phyloP scores from a whole-genome alignment of 1,140 invertebrate genomes.

The Oryctes rhinoceros region DNA sequence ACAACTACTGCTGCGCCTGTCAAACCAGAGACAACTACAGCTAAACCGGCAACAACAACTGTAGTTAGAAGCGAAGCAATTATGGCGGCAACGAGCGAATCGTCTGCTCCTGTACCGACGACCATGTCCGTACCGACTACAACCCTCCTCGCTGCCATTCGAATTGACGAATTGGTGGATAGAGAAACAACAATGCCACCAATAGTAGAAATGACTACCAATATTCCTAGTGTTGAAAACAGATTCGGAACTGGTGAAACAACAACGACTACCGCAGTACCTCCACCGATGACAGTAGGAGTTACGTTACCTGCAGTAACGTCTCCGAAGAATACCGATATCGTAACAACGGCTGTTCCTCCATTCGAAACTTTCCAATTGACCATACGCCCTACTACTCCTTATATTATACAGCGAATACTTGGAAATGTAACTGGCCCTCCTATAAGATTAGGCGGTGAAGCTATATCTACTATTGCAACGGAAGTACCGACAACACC shows the following conservation, averaged over 20 bases:
- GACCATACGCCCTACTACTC: constrained; percentile 41
- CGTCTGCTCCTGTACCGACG: neutral
- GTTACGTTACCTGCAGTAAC: constrained; percentile 29
- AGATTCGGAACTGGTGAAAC: constrained; percentile 31
- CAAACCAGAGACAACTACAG: neutral
- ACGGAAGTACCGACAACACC: constrained; percentile 43
- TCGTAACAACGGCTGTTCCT: constrained; percentile 4
- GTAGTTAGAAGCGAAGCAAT: too few species aligned
- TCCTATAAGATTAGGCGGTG: constrained; percentile 32
- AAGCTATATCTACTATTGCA: constrained; percentile 56
- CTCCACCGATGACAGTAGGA: constrained; percentile 41
- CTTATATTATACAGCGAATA: constrained; percentile 28
- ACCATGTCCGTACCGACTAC: constrained; percentile 42
- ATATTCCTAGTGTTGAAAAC: neutral
- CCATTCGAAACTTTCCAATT: constrained; percentile 21
- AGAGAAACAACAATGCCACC: neutral
- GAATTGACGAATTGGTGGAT: neutral
- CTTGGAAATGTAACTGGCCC: neutral
- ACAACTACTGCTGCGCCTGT: too few species aligned
- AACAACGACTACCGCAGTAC: constrained; percentile 15
- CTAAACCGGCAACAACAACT: neutral
- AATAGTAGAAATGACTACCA: neutral
- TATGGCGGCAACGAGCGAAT: neutral
- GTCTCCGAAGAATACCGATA: constrained; percentile 40
- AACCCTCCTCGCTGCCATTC: constrained; percentile 39